These are phyloP conservation scores for Pygathrix nemaeus DNA, from an alignment of 2,113 vertebrate genomes.

Conservation along the genomic window DNA sequence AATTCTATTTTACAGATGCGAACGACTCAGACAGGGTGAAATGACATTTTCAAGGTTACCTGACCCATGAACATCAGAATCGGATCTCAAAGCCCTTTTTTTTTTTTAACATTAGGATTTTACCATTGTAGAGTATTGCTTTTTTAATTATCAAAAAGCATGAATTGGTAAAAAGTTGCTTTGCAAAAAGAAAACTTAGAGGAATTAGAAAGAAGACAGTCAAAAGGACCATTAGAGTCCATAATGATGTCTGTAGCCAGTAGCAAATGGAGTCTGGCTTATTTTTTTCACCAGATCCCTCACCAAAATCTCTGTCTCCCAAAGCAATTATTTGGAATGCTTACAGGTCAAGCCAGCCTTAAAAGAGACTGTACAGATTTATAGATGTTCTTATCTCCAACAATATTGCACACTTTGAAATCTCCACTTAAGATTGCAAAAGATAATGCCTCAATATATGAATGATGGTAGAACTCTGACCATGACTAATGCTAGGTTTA, in stretches of 20 bases:
- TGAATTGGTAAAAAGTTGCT: neutral
- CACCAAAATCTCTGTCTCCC: neutral
- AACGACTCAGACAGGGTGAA: neutral
- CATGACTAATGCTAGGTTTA: neutral
- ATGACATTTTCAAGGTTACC: neutral
- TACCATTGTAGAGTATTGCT: neutral
- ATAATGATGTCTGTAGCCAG: neutral
- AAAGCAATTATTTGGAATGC: neutral
- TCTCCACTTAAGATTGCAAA: neutral
- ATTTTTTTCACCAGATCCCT: neutral
- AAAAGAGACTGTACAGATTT: neutral
- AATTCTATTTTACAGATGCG: neutral
- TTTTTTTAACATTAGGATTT: neutral
- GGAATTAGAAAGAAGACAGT: neutral
- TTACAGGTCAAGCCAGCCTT: neutral
- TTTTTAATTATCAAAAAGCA: neutral
- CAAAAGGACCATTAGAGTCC: neutral
- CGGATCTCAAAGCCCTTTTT: neutral
- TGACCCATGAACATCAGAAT: neutral
- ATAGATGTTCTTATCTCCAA: neutral
- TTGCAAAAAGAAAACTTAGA: slow-evolving; percentile 12
- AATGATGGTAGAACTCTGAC: neutral
- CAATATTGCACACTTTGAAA: neutral
- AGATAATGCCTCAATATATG: neutral
- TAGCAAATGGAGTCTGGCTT: neutral